Evolutionary conservation across 2,888 invertebrate species (phyloP).

Genomic region (Drosophila silvestris): DNA sequence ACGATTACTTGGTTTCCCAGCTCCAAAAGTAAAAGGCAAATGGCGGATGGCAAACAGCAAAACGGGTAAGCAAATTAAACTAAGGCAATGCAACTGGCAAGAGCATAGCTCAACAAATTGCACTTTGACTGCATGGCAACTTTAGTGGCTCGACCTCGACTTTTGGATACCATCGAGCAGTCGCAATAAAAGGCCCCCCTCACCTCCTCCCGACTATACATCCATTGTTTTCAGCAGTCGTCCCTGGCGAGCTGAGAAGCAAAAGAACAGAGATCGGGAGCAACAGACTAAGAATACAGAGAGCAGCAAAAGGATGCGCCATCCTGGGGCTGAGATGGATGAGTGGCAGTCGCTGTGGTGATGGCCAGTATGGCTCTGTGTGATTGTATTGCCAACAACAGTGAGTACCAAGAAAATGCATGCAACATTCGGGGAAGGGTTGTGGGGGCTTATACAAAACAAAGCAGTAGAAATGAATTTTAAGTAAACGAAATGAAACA

Average conservation of each 20-base stretch:
- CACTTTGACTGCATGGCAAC: conserved; percentile 72
- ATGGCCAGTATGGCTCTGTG: conserved; percentile 23
- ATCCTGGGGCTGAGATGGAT: conserved; percentile 46
- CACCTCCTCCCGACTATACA: conserved; percentile 19
- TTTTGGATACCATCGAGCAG: conserved; percentile 44
- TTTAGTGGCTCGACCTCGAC: conserved; percentile 68
- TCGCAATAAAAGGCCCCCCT: conserved; percentile 20
- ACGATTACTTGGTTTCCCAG: conserved; percentile 30
- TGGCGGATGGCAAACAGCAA: conserved; percentile 40
- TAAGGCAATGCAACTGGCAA: conserved; percentile 55
- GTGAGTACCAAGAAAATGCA: conserved; percentile 51
- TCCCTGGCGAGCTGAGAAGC: conserved; percentile 67
- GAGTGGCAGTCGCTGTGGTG: conserved; percentile 56
- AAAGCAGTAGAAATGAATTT: conserved; percentile 76
- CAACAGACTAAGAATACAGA: conserved; percentile 28
- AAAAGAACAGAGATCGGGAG: conserved; percentile 36
- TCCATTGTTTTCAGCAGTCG: conserved; percentile 65
- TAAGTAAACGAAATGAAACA: conserved; percentile 80
- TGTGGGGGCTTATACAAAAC: conserved; percentile 22
- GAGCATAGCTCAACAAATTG: conserved; percentile 68
- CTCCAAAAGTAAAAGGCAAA: conserved; percentile 18
- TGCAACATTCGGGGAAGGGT: conserved; percentile 5
- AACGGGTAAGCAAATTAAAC: conserved; percentile 73
- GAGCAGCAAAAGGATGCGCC: conserved; percentile 33
- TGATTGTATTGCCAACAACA: background rate